Evolutionary conservation across 92 coral and sea anemone species (phyloP).

Genomic region (Isaurus tuberculatus): DNA sequence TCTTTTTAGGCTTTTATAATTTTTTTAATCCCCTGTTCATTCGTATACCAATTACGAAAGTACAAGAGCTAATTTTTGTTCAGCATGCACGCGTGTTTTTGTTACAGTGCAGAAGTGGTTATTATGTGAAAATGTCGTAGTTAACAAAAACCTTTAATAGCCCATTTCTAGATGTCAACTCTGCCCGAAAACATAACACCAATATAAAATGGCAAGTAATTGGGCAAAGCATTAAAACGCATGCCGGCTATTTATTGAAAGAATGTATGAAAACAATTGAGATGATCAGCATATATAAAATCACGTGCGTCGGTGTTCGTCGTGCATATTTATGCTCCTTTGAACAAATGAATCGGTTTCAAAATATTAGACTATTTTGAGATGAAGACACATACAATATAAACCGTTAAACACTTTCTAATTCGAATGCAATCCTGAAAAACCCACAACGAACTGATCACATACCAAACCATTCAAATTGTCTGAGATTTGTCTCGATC

Average conservation of each 20-base stretch:
- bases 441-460: constrained; percentile 18
- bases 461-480: constrained; percentile 24
- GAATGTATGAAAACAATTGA: constrained; percentile 25
- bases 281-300: constrained; percentile 23
- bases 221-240: constrained; percentile 6
- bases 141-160: constrained; percentile 23
- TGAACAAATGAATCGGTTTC: constrained; percentile 24
- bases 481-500: constrained; percentile 25
- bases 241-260: constrained; percentile 26
- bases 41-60: background rate
- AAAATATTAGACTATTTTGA: constrained; percentile 18
- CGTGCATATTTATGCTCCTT: constrained; percentile 18
- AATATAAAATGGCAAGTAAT: constrained; percentile 32
- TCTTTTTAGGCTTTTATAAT: background rate
- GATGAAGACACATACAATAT: constrained; percentile 21
- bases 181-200: constrained; percentile 38
- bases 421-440: constrained; percentile 20
- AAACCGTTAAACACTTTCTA: constrained; percentile 22
- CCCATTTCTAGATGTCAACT: constrained; percentile 35
- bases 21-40: constrained; percentile 18
- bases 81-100: constrained; percentile 21
- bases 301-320: constrained; percentile 21
- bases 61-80: constrained; percentile 15
- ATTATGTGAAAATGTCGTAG: constrained; percentile 14
- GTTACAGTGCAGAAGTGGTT: constrained; percentile 27